Conservation (phyloP, 2,797 vertebrate species). For the Chelon auratus region DNA sequence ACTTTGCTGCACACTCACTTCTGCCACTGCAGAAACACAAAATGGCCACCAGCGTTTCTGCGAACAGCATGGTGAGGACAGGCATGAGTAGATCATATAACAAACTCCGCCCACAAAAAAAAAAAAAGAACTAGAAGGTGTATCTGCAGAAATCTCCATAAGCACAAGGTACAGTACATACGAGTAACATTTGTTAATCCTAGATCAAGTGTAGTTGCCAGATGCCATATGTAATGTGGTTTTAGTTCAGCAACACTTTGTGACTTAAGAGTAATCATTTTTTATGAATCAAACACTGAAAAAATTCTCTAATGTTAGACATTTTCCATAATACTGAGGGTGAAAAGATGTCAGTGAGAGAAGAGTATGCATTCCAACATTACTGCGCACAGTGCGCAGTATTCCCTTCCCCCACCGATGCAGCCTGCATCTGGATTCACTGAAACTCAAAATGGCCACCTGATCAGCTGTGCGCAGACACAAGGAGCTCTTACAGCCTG, state of each 20-base stretch:
- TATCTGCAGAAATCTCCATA: conserved; percentile 49
- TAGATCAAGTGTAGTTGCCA: too few species aligned
- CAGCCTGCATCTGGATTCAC: conserved; percentile 76
- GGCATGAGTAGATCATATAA: conserved; percentile 55
- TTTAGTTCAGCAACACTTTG: conserved; percentile 11
- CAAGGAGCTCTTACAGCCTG: conserved; percentile 38
- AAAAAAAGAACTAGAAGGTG: conserved; percentile 4
- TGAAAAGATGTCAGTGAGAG: conserved; percentile 49
- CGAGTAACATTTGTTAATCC: neutral
- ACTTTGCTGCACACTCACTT: conserved; percentile 32
- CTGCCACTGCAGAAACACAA: conserved; percentile 74
- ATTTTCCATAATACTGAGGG: conserved; percentile 24
- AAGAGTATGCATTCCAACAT: conserved; percentile 71
- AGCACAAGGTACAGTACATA: conserved; percentile 8
- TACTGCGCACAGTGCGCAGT: conserved; percentile 66
- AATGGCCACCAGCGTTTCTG: conserved; percentile 80
- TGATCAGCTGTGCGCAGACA: conserved; percentile 66
- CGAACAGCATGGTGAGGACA: conserved; percentile 71
- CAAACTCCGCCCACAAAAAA: conserved; percentile 70
- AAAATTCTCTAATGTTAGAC: conserved; percentile 6
- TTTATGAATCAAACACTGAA: conserved; percentile 15
- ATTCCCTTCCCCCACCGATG: conserved; percentile 65
- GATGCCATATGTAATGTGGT: too few species aligned
- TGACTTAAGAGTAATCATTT: neutral
- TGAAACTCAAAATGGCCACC: conserved; percentile 85